Conservation (phyloP, 2,797 vertebrate genomes). For the Falco columbarius region DNA sequence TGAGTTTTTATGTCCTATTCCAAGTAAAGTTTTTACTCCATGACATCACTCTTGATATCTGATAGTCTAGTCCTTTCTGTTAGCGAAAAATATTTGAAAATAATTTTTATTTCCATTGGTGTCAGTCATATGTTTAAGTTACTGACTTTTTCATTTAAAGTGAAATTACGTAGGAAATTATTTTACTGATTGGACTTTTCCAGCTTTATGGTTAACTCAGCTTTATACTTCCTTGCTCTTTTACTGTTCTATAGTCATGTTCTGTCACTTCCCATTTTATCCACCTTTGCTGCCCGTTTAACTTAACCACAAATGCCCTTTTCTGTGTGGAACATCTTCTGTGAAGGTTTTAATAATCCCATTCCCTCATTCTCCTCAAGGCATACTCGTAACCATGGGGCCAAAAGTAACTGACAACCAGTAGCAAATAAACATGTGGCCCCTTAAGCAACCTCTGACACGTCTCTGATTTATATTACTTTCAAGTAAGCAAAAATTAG, state of each 20-base stretch:
- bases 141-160: not conserved
- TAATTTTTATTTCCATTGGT: not conserved
- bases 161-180: not conserved
- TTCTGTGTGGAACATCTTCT: rapidly evolving
- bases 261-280: not conserved
- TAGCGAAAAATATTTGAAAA: not conserved
- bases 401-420: not conserved
- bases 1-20: not conserved
- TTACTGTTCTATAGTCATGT: not conserved
- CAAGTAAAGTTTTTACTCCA: not conserved
- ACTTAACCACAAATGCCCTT: not conserved
- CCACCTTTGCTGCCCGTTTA: not conserved
- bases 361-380: not conserved
- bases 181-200: not conserved
- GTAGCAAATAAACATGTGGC: not conserved
- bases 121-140: not conserved
- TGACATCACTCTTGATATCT: not conserved
- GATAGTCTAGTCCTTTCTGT: not conserved
- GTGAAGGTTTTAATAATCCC: not conserved
- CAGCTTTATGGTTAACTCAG: not conserved
- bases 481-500: not conserved
- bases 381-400: not conserved
- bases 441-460: not conserved
- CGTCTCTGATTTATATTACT: not conserved
- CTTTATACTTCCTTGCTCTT: not conserved